Base-by-base conservation (phyloP, 35 echinoderm and acorn worm species). In the Acanthaster planci region DNA sequence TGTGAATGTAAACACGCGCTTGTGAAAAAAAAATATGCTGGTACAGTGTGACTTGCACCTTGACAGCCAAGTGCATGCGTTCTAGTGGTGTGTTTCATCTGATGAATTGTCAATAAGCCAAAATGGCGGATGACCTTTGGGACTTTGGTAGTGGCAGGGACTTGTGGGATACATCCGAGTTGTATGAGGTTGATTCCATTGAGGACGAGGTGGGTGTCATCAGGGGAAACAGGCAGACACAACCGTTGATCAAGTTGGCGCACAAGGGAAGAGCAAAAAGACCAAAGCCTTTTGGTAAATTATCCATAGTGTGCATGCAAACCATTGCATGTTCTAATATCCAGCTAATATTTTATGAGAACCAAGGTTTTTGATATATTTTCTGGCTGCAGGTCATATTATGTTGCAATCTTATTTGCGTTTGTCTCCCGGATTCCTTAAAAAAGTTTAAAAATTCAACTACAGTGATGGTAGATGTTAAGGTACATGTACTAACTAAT, bases 161-260 rank as follows among this genome's bases (percentile, higher is more conserved):
- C 29, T 83, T 89, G 56, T 67, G 80, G 67, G 87, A 89, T 78
- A 89, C 80, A 4, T 54, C 59, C 10, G 87, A 89, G 60, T 80
- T 83, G 47, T 89, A 83, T 77, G 87, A 89, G 50, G 64, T 72
- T 34, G 87, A 89, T 80, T 89, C 87, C 14, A 84, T 89, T 52
- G 87, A 89, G 21, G 87, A 64, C 51, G 87, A 89, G 10, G 57
- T 81, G 29, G 40, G 47, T 30, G 44, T 14, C 34, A 53, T 37
- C 77, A 79, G 39, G 64, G 64, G 19, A 29, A 72, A 10, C 29
- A 72, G 64, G 23, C 64, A 72, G 64, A 14, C 64, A 29, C 64
- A 30, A 72, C 64, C 64, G 21, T 38, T 79, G 6, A 51, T 42
- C 37, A 79, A 39, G 37, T 39, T 79, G 37, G 77, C 42, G 29